Evolutionary conservation across 2,888 invertebrate species (phyloP), one percentile per base, ranked within the genome.

Genomic region (Papilio gigon): DNA sequence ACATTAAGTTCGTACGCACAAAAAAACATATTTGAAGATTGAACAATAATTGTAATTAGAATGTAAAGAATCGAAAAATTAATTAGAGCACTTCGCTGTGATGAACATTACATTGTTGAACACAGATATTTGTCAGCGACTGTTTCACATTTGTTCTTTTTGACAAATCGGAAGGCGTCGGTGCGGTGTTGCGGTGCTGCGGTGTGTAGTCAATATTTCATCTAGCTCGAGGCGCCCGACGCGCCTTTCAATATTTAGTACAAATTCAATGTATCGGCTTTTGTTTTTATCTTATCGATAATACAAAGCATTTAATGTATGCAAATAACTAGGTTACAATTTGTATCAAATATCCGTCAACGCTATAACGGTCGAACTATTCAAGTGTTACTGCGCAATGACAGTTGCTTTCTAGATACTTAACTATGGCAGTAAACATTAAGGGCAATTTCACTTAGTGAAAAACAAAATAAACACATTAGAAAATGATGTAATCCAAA

Each of bases 171-270:
- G 37, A 44, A 47, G 25, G 50, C 50, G 33, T 53, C 63, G 22
- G 50, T 63, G 63, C 22, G 47, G 50, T 44, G 20, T 20, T 22
- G 50, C 50, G 47, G 50, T 44, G 20, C 11, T 22, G 50, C 50
- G 47, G 50, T 63, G 37, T 53, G n/a, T 33, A 50, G 63, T 53
- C 63, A 63, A 63, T 63, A 63, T 53, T 63, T 63, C 63, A 30
- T 50, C 37, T 35, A n/a, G 50, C 50, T 63, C 33, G 63, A 63
- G 63, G 63, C 63, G 27, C 14, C 11, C 63, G 27, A 6, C 11
- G 62, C 25, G 30, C 35, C 33, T 50, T 47, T 50, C 63, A 53
- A 63, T 50, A 53, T 63, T 50, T 53, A 63, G 50, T 35, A 35
- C 50, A 53, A 37, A 25, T 25, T 63, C 63, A 33, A 53, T 53